A percentile compares a stretch with the other conserved stretches of the same genome.
phyloP scores from a whole-genome alignment of 1,140 invertebrate genomes.

The Formica exsecta region DNA sequence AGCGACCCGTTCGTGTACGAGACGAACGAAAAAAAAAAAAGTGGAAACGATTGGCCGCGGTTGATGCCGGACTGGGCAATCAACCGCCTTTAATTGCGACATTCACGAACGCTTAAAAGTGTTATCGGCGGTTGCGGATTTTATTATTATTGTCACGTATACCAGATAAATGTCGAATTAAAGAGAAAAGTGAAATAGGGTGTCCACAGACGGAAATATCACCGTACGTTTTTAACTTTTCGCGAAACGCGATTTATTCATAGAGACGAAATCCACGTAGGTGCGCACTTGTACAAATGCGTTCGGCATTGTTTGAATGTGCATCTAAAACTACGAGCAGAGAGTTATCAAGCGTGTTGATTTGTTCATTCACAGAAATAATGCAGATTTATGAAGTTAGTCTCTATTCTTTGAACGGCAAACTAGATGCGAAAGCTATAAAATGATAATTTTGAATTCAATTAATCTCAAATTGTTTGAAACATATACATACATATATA shows the following conservation, averaged over 20 bases:
- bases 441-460: background rate
- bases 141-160: constrained; percentile 50
- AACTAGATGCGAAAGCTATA: background rate
- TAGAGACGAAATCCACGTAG: background rate
- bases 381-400: background rate
- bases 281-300: background rate
- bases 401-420: background rate
- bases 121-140: constrained; percentile 13
- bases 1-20: background rate
- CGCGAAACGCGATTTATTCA: background rate
- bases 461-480: background rate
- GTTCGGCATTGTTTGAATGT: background rate
- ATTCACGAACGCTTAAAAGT: constrained; percentile 45
- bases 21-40: background rate
- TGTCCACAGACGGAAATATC: constrained; percentile 1
- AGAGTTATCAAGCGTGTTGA: background rate
- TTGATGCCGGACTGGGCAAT: constrained; percentile 15
- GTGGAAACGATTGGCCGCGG: constrained; percentile 15
- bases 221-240: background rate
- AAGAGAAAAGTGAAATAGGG: background rate
- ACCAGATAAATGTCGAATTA: constrained; percentile 23
- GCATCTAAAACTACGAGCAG: background rate
- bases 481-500: too few relatives aligned
- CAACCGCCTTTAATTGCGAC: constrained; percentile 51
- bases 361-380: background rate